phyloP scores from a whole-genome alignment of 2,113 vertebrate species.

The Seriola dumerili region DNA sequence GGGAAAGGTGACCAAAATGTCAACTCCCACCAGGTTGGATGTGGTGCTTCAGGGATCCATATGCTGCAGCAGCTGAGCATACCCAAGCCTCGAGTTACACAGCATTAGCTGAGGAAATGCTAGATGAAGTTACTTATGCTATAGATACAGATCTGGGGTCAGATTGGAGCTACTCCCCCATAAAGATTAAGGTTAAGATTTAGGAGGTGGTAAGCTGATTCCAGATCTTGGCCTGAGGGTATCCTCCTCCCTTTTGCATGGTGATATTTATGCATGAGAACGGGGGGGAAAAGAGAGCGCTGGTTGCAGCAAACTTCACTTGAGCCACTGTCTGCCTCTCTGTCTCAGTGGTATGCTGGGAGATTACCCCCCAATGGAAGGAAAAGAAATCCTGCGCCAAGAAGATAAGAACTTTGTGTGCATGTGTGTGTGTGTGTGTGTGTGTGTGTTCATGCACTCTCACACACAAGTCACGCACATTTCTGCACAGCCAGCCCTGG shows the following conservation, averaged over 20 bases:
- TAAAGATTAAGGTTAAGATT: constrained; percentile 71
- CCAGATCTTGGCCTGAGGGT: constrained; percentile 49
- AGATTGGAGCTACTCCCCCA: constrained; percentile 59
- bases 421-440: constrained; percentile 3
- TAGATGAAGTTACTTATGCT: constrained; percentile 11
- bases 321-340: constrained; percentile 66
- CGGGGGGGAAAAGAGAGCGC: constrained; percentile 20
- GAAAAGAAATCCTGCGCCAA: constrained; percentile 77
- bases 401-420: constrained; percentile 80
- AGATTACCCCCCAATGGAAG: constrained; percentile 80
- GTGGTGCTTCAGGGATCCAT: not conserved
- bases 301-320: constrained; percentile 76
- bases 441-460: not conserved
- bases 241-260: constrained; percentile 36
- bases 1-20: not conserved
- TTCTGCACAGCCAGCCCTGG: constrained; percentile 15
- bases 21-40: not conserved
- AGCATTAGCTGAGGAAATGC: not conserved
- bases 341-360: constrained; percentile 64
- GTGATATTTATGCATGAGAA: constrained; percentile 66
- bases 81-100: not conserved
- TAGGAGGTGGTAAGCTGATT: constrained; percentile 62
- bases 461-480: constrained; percentile 5
- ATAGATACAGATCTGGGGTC: constrained; percentile 58
- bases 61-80: not conserved